Percentiles rank a stretch among this genome's conserved stretches.
Conservation (phyloP, 2,113 vertebrate genomes). For the Anser brachyrhynchus region DNA sequence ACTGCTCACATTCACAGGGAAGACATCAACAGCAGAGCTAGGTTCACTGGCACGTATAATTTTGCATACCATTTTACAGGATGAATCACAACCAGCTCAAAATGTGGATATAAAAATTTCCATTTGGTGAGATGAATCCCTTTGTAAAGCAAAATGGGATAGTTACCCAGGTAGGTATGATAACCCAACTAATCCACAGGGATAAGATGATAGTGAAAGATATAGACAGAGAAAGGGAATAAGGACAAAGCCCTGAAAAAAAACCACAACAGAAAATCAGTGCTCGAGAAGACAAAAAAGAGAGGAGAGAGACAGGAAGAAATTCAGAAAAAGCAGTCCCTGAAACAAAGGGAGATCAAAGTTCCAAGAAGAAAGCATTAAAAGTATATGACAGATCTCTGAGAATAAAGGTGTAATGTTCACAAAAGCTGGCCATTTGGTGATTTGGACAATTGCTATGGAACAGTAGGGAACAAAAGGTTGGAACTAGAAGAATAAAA, state of each 20-base stretch:
- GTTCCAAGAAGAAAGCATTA: not conserved
- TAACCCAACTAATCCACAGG: not conserved
- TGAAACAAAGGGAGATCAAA: not conserved
- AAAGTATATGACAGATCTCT: not conserved
- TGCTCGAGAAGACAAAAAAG: not conserved
- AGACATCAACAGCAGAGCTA: not conserved
- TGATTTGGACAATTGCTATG: not conserved
- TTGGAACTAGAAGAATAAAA: not conserved
- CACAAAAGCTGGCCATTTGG: not conserved
- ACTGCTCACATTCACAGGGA: not conserved
- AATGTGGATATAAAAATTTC: not conserved
- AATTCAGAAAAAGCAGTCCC: not conserved
- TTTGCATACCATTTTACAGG: not conserved
- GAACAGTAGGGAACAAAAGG: not conserved
- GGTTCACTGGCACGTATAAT: not conserved
- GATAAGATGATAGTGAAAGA: not conserved
- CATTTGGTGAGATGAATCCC: not conserved
- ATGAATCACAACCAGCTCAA: not conserved
- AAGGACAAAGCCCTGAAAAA: not conserved
- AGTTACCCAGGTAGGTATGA: not conserved
- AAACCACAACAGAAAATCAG: not conserved
- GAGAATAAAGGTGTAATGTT: not conserved
- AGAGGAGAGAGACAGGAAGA: not conserved
- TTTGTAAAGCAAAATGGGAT: not conserved
- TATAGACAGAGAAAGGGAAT: not conserved